These are phyloP conservation scores for Mobula birostris DNA, from an alignment of 2,113 vertebrate genomes.

Conservation along the genomic window DNA sequence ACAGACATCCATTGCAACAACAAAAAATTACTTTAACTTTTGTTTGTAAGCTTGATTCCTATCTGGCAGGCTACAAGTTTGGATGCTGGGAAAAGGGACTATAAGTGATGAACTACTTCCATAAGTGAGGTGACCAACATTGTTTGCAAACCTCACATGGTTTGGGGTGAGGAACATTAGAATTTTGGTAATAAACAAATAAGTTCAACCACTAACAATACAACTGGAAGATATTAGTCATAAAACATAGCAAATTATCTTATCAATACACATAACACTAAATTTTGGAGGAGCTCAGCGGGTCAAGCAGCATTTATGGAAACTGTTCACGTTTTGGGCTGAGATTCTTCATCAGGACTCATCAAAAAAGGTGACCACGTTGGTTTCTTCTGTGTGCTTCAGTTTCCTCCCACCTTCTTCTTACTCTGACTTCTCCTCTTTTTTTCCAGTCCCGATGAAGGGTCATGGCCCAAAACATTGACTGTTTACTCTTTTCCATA, in stretches of 20 bases:
- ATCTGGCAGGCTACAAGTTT: not conserved
- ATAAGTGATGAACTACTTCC: not conserved
- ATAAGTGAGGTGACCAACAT: not conserved
- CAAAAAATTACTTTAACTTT: too few species aligned
- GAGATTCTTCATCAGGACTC: too few species aligned
- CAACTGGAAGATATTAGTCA: conserved; percentile 24
- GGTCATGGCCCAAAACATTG: too few species aligned
- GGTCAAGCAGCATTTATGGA: too few species aligned
- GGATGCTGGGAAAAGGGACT: not conserved
- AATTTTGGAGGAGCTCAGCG: too few species aligned
- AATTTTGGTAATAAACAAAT: not conserved
- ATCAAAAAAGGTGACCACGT: too few species aligned
- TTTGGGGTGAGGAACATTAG: not conserved
- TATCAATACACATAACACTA: not conserved
- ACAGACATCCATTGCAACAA: not conserved
- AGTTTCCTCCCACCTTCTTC: too few species aligned
- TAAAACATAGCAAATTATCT: not conserved
- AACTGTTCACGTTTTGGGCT: too few species aligned
- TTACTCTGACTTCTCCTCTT: too few species aligned
- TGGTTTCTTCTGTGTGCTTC: too few species aligned
- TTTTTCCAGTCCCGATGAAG: too few species aligned
- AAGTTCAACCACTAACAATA: not conserved
- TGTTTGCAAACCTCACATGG: not conserved
- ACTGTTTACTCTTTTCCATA: too few species aligned
- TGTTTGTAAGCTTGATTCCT: not conserved